Conservation (phyloP, 2,797 vertebrate species). For the Pantherophis vulpinus region DNA sequence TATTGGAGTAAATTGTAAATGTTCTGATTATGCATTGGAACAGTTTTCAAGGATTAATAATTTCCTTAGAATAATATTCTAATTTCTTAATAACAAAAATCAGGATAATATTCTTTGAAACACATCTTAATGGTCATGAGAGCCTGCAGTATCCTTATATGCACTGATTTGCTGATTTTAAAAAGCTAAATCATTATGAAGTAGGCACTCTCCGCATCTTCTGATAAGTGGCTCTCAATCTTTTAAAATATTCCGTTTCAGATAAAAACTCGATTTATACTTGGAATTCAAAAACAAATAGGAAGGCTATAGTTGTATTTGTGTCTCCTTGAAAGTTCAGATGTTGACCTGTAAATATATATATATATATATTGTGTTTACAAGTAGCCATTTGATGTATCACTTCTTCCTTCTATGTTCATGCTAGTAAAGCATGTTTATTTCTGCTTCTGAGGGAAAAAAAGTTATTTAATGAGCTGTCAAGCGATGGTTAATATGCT, state of each 20-base stretch:
- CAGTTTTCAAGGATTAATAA: slow-evolving; percentile 36
- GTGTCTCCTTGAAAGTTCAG: slow-evolving; percentile 13
- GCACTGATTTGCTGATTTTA: slow-evolving; percentile 41
- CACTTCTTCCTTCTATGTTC: not conserved
- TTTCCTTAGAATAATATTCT: slow-evolving; percentile 31
- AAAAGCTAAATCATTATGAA: slow-evolving; percentile 29
- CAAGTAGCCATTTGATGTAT: slow-evolving; percentile 12
- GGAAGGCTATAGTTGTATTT: slow-evolving; percentile 1
- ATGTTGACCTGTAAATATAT: slow-evolving; percentile 3
- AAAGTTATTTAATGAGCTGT: not conserved
- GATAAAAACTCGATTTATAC: slow-evolving; percentile 8
- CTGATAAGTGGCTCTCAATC: slow-evolving; percentile 34
- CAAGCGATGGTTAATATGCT: not conserved
- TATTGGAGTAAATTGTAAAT: slow-evolving; percentile 34
- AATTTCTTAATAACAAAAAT: slow-evolving; percentile 38
- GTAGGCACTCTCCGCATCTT: slow-evolving; percentile 28
- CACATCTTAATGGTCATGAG: slow-evolving; percentile 12
- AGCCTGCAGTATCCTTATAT: slow-evolving; percentile 15
- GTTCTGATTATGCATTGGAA: slow-evolving; percentile 35
- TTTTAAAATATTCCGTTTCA: slow-evolving; percentile 21
- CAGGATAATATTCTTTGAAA: slow-evolving; percentile 28
- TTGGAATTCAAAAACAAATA: slow-evolving; percentile 24
- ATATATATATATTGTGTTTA: not conserved
- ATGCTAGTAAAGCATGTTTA: slow-evolving; percentile 1
- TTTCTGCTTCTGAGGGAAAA: not conserved